Base-by-base conservation (phyloP, 2,888 invertebrate genomes). In the Nymphalis polychloros region DNA sequence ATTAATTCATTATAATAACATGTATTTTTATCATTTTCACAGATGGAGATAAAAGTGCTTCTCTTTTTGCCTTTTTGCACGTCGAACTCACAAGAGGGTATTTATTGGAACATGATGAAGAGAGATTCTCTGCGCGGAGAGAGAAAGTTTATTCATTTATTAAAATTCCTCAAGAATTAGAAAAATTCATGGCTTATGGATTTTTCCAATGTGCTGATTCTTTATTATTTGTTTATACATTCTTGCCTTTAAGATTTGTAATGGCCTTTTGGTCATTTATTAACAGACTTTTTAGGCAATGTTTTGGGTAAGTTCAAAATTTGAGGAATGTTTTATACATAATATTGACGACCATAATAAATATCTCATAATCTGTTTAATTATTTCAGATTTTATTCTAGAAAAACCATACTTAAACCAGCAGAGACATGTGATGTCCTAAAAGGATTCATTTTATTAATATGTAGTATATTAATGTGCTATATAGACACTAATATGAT, bases 71-170 rank as follows among this genome's bases (percentile, higher is more conserved):
- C 67, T 98, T 98, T 88, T 89, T 98, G 68, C 94, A 95, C 79
- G 95, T 97, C 62, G 99, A 99, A 89, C 91, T 99, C 77, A 98
- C 97, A 8, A 93, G 98, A 78, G 98, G 98, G 19, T 99, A 99
- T 90, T 94, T 97, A 74, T 89, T 99, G 67, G 98, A 99, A 89
- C 96, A 99, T 84, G 99, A 99, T 81, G 98, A 98, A 84, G 98
- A 97, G 82, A 95, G 98, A 63, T 99, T 97, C 88, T 96, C 97
- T 31, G 98, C 98, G 3, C 95, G 98, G 74, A 93, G 99, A 69
- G 97, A 99, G 84, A 97, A 98, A 91, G 97, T 99, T 59, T 99
- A 99, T 86, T 98, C 98, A 0, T 99, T 99, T 84, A 96, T 99
- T 93, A 97, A 97, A 92, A 98, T 99, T 83, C 98, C 99, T 2